A percentile compares a stretch with the other conserved stretches of the same genome.
phyloP scores from a whole-genome alignment of 2,797 vertebrate species.

The Pelochelys cantorii region DNA sequence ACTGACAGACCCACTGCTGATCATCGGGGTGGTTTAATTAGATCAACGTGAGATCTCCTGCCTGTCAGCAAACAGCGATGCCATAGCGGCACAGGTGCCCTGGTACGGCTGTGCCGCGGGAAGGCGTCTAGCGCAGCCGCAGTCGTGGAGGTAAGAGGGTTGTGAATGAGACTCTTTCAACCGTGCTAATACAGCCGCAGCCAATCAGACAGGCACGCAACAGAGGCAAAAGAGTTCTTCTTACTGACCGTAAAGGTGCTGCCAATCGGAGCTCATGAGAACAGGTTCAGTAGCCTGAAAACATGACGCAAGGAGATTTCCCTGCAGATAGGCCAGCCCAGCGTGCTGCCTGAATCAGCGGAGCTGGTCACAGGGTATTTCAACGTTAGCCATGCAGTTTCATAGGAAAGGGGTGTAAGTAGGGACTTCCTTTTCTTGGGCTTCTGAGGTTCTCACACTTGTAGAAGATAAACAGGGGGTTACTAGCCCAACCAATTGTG shows the following conservation, averaged over 20 bases:
- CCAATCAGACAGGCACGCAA: not conserved
- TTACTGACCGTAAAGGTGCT: not conserved
- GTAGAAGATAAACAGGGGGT: not conserved
- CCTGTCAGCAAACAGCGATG: too few species aligned
- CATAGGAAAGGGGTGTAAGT: slow-evolving; percentile 43
- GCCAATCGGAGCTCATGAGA: not conserved
- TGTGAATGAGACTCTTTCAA: not conserved
- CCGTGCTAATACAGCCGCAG: not conserved
- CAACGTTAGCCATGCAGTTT: not conserved
- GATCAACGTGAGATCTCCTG: too few species aligned
- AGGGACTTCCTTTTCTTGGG: not conserved
- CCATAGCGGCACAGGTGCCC: too few species aligned
- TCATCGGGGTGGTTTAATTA: too few species aligned
- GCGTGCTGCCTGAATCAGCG: not conserved
- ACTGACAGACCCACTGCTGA: too few species aligned
- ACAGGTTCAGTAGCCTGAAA: not conserved
- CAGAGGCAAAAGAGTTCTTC: not conserved
- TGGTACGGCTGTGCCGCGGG: too few species aligned
- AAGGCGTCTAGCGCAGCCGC: too few species aligned
- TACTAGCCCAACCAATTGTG: slow-evolving; percentile 11
- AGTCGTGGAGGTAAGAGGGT: not conserved
- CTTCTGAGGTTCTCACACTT: not conserved
- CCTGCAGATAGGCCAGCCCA: not conserved
- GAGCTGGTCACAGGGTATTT: not conserved
- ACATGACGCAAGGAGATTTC: not conserved